Conservation (phyloP, 1,140 invertebrate species). For the Drosophila parabipectinata region DNA sequence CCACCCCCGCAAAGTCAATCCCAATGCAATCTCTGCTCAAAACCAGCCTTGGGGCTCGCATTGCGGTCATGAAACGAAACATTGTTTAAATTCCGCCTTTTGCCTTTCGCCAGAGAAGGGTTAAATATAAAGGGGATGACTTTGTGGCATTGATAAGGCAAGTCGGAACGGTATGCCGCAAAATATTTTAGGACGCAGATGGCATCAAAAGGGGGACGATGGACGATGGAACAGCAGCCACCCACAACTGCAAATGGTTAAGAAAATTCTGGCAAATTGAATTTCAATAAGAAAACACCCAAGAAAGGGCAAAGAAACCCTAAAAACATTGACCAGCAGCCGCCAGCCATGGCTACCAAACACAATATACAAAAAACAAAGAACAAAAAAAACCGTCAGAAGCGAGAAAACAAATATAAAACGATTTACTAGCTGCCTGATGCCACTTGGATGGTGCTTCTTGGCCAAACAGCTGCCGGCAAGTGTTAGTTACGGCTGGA, state of each 20-base stretch:
- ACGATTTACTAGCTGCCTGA: constrained; percentile 76
- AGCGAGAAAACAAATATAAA: constrained; percentile 75
- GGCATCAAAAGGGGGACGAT: neutral
- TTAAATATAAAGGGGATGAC: constrained; percentile 61
- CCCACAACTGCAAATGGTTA: constrained; percentile 17
- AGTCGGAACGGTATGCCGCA: constrained; percentile 21
- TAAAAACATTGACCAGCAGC: constrained; percentile 65
- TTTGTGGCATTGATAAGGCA: constrained; percentile 60
- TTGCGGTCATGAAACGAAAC: constrained; percentile 66
- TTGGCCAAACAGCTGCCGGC: constrained; percentile 71
- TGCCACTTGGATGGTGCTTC: constrained; percentile 62
- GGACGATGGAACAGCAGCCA: neutral
- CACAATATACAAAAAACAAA: constrained; percentile 5
- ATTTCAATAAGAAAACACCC: constrained; percentile 77
- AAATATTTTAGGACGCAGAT: constrained; percentile 33
- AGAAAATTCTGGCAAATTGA: constrained; percentile 67
- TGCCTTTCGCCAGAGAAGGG: constrained; percentile 42
- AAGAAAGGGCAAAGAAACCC: constrained; percentile 56
- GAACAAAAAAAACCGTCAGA: constrained; percentile 23
- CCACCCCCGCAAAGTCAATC: constrained; percentile 70
- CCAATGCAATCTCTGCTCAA: constrained; percentile 61
- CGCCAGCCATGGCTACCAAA: constrained; percentile 12
- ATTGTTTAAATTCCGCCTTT: constrained; percentile 61
- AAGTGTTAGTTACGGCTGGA: constrained; percentile 61
- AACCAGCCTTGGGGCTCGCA: constrained; percentile 19